A percentile compares a stretch with the other conserved stretches of the same genome.
Conservation (phyloP, 1,140 invertebrate species). For the Asobara japonica region DNA sequence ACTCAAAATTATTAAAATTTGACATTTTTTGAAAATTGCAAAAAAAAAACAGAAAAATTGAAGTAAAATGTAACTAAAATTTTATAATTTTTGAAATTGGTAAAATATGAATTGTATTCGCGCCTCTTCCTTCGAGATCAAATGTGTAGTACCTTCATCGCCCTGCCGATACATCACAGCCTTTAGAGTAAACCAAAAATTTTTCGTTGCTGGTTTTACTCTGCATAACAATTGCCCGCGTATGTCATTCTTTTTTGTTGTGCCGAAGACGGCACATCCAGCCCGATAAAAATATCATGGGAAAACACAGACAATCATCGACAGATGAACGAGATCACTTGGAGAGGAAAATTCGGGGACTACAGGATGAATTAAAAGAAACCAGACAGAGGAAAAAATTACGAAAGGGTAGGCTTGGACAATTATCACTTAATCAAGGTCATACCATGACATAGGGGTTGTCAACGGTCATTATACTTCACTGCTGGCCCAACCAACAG, state of each 20-base stretch:
- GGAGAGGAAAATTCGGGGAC: not conserved
- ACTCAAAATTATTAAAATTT: no score
- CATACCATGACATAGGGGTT: no score
- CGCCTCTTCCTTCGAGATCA: no score
- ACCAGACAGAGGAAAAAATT: not conserved
- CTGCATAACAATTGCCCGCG: not conserved
- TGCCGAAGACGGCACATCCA: constrained; percentile 26
- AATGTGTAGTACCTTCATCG: constrained; percentile 24
- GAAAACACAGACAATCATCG: not conserved
- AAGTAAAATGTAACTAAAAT: no score
- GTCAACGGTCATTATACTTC: no score
- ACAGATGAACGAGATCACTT: not conserved
- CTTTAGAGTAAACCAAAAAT: not conserved
- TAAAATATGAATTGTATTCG: constrained; percentile 32
- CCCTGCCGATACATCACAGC: constrained; percentile 14
- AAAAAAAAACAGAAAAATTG: not conserved
- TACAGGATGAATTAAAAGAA: not conserved
- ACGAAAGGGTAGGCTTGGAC: not conserved
- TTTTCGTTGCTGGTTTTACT: no score
- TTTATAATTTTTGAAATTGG: no score
- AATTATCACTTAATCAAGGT: no score
- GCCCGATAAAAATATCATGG: constrained; percentile 19
- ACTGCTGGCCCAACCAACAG: no score
- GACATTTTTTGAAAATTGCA: no score
- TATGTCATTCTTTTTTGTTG: constrained; percentile 27